Base-by-base conservation (phyloP, 2,888 invertebrate species). In the Lepidocyrtoides sp. region DNA sequence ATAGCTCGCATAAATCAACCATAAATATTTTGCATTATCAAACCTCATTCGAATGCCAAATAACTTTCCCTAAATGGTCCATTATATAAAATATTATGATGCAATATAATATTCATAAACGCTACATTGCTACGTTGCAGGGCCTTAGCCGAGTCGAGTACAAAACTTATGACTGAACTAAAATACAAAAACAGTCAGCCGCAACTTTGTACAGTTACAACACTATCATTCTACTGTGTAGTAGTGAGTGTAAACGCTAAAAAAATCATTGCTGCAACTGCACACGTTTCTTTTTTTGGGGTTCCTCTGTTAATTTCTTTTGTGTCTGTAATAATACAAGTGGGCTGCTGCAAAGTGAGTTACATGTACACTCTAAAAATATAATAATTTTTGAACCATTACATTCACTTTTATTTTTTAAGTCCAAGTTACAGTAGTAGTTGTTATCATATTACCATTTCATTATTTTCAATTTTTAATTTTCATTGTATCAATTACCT, bases 31-130 rank as follows among this genome's bases (percentile, higher is more conserved):
- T 26, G 29, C 41, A n/a, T 41, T 36, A 72, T 72, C 51, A 72
- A 48, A 48, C 54, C 66, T 63, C 60, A 41, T 82, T 82, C 63
- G 41, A 44, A 57, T 44, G 83, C 63, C 83, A 83, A 86, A 86
- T 86, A 63, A 86, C 77, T 86, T 77, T 86, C 86, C 63, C 75
- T 36, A 60, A 86, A 86, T 63, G 63, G 86, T 72, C 32, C 60
- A 86, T 66, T n/a, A 54, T 1, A n/a, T n/a, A n/a, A n/a, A n/a
- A n/a, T n/a, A 36, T 5, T n/a, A 26, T 84, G 84, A 84, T 84
- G 84, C 84, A 84, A 84, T 20, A 10, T 41, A n/a, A n/a, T n/a
- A 23, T 14, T n/a, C 17, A 29, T n/a, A n/a, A 36, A 20, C 20
- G 60, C 5, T 69, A 41, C 69, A 36, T 23, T 44, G 26, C n/a